These are phyloP conservation scores for Erinaceus europaeus DNA, from an alignment of 2,113 vertebrate genomes.

Conservation along the genomic window DNA sequence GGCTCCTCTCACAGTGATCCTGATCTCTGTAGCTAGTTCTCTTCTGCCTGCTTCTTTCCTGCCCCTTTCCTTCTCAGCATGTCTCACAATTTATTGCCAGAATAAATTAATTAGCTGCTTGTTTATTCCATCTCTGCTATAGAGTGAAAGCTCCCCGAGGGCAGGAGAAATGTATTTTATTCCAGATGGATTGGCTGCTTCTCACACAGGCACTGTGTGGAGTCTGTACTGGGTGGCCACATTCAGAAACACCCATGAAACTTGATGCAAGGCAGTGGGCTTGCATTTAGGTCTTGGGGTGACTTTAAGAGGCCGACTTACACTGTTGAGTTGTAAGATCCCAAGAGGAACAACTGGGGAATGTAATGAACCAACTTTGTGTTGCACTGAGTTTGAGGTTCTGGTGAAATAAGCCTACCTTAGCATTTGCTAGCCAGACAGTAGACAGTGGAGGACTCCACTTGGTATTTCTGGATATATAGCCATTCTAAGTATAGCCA, in stretches of 20 bases:
- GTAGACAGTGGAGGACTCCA: not conserved
- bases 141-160: not conserved
- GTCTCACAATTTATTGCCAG: not conserved
- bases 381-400: not conserved
- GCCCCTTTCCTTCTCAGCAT: not conserved
- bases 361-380: not conserved
- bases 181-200: not conserved
- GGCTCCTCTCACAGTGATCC: rapidly evolving
- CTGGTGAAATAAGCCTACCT: not conserved
- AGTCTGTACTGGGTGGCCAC: rapidly evolving
- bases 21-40: not conserved
- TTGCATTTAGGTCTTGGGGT: not conserved
- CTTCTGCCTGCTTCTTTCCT: not conserved
- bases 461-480: not conserved
- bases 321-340: not conserved
- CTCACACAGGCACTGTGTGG: rapidly evolving
- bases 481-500: not conserved
- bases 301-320: not conserved
- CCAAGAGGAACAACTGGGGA: no score
- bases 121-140: not conserved
- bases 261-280: not conserved
- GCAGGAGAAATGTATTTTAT: not conserved
- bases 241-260: not conserved
- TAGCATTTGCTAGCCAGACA: not conserved
- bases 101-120: not conserved